These are phyloP conservation scores for Trogon melanurus DNA, from an alignment of 2,113 vertebrate species.

Conservation along the genomic window DNA sequence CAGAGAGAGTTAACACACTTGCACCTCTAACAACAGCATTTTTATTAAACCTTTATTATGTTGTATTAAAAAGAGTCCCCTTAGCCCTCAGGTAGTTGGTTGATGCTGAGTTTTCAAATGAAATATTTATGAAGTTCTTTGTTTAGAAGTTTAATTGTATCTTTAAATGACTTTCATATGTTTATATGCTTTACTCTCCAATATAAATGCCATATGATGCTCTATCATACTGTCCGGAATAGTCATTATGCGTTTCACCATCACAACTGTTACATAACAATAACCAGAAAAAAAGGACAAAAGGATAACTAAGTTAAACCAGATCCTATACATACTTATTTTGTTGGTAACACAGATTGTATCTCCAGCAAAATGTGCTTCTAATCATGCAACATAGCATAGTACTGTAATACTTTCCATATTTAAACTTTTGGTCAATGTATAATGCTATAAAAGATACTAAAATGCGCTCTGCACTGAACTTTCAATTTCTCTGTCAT, in stretches of 20 bases:
- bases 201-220: constrained; percentile 67
- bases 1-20: constrained; percentile 65
- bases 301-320: constrained; percentile 75
- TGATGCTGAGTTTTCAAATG: constrained; percentile 63
- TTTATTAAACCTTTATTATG: constrained; percentile 64
- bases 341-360: constrained; percentile 74
- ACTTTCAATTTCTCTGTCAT: neutral
- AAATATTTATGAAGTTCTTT: constrained; percentile 70
- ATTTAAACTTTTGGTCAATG: constrained; percentile 58
- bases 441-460: constrained; percentile 13
- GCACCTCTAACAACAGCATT: constrained; percentile 50
- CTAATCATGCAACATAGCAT: constrained; percentile 70
- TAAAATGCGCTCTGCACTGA: neutral
- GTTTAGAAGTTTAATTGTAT: constrained; percentile 72
- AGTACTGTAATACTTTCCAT: constrained; percentile 77
- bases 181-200: constrained; percentile 21
- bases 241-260: constrained; percentile 69
- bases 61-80: constrained; percentile 57
- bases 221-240: constrained; percentile 67
- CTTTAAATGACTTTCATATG: constrained; percentile 72
- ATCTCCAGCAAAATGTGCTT: constrained; percentile 78
- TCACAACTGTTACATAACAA: constrained; percentile 75
- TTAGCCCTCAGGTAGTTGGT: constrained; percentile 61
- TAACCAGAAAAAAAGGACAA: constrained; percentile 76
- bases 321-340: constrained; percentile 72